A percentile compares a stretch with the other conserved stretches of the same genome.
These are phyloP conservation scores for Marmota flaviventris DNA, from an alignment of 2,113 vertebrate species.

Conservation along the genomic window DNA sequence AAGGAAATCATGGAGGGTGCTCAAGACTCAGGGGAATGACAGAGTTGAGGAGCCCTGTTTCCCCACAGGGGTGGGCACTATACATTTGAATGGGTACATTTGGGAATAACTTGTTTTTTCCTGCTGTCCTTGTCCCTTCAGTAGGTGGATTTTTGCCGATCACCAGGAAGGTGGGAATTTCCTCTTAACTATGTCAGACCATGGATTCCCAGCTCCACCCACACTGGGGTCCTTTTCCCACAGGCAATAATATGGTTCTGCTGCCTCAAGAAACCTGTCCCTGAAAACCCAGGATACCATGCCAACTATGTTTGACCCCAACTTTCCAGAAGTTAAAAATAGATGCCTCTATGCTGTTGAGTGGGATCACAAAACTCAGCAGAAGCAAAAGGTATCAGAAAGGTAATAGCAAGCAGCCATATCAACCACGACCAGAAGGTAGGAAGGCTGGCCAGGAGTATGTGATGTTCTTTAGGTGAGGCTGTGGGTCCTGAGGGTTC, in stretches of 20 bases:
- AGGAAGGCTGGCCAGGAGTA: not conserved
- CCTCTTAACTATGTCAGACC: not conserved
- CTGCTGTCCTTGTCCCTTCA: not conserved
- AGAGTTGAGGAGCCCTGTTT: not conserved
- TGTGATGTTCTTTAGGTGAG: not conserved
- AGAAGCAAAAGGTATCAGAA: not conserved
- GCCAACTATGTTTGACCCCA: not conserved
- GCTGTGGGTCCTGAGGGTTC: not conserved
- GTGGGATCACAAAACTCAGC: not conserved
- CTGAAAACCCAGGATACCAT: not conserved
- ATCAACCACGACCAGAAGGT: not conserved
- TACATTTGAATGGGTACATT: not conserved
- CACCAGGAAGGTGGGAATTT: not conserved
- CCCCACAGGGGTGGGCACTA: not conserved
- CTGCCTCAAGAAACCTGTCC: constrained; percentile 19
- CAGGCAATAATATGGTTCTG: not conserved
- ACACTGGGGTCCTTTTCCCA: not conserved
- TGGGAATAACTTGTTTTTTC: not conserved
- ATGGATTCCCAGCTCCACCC: not conserved
- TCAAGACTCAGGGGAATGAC: too few species aligned
- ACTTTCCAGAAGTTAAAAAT: constrained; percentile 49
- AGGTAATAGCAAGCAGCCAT: not conserved
- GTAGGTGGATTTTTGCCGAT: not conserved
- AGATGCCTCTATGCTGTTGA: constrained; percentile 2
- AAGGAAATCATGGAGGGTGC: not conserved